phyloP scores from a whole-genome alignment of 2,888 invertebrate genomes.

The Parelbella ahira region DNA sequence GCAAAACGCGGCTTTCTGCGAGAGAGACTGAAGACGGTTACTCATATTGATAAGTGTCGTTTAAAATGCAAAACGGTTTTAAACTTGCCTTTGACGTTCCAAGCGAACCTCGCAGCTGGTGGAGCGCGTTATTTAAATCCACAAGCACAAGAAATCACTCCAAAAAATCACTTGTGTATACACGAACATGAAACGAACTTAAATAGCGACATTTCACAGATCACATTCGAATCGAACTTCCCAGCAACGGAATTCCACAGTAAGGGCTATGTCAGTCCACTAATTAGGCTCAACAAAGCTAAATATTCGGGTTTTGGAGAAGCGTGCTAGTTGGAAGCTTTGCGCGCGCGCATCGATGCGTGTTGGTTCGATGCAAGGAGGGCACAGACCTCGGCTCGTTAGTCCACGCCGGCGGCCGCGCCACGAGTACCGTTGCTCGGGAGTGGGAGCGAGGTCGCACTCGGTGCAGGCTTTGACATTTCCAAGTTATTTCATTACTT shows the following conservation, averaged over 20 bases:
- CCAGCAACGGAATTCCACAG: too few relatives aligned
- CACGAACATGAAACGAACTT: slow-evolving; percentile 22
- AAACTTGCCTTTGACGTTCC: slow-evolving; percentile 52
- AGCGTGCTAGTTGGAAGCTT: too few relatives aligned
- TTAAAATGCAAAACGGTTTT: slow-evolving; percentile 44
- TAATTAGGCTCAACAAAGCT: too few relatives aligned
- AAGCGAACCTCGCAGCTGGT: too few relatives aligned
- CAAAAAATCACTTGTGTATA: slow-evolving; percentile 52
- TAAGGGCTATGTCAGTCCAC: too few relatives aligned
- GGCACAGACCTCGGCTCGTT: slow-evolving; percentile 68
- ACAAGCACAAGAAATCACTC: slow-evolving; percentile 45
- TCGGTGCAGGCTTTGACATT: slow-evolving; percentile 63
- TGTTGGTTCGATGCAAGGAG: slow-evolving; percentile 44
- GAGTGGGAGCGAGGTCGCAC: slow-evolving; percentile 68
- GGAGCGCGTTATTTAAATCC: slow-evolving; percentile 27
- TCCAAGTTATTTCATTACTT: slow-evolving; percentile 65
- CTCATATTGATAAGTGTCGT: slow-evolving; percentile 53
- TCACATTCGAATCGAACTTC: slow-evolving; percentile 14
- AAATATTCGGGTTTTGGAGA: too few relatives aligned
- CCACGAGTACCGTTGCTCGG: slow-evolving; percentile 66
- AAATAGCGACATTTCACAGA: slow-evolving; percentile 45
- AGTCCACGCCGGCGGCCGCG: slow-evolving; percentile 48
- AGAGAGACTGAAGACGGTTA: slow-evolving; percentile 30
- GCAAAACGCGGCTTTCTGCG: slow-evolving; percentile 28
- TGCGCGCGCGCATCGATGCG: slow-evolving; percentile 47